phyloP scores from a whole-genome alignment of 35 echinoderm and acorn worm genomes.

The Strongylocentrotus purpuratus region DNA sequence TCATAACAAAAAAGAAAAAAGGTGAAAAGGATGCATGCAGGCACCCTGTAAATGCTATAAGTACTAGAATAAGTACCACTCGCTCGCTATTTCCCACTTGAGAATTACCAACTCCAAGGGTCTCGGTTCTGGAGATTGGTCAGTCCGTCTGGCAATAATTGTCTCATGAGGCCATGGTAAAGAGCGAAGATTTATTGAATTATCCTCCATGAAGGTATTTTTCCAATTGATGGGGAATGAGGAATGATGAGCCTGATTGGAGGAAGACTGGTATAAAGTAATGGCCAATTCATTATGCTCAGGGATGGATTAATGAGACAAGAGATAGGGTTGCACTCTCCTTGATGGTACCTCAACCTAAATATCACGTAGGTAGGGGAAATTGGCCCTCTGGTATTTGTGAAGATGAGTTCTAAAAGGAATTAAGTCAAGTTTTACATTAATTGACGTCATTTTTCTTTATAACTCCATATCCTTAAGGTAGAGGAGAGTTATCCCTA shows the following conservation, averaged over 20 bases:
- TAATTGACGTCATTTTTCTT: background rate
- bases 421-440: background rate
- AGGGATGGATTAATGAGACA: background rate
- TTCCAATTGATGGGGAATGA: background rate
- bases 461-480: no score
- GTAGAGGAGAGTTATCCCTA: no score
- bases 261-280: background rate
- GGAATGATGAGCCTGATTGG: background rate
- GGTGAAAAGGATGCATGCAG: no score
- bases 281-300: background rate
- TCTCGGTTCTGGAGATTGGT: background rate
- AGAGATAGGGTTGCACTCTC: background rate
- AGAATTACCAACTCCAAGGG: background rate
- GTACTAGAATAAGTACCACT: background rate
- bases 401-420: background rate
- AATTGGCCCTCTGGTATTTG: slow-evolving; percentile 1
- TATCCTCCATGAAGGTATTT: background rate
- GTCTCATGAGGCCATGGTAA: background rate
- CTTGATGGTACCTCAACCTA: background rate
- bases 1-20: no score
- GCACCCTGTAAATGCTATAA: no score
- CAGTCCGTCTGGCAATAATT: background rate
- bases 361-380: background rate
- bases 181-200: background rate
- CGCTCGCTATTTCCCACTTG: background rate